A percentile compares a stretch with the other conserved stretches of the same genome.
phyloP scores from a whole-genome alignment of 2,888 invertebrate species.

The Heliconius aoede region DNA sequence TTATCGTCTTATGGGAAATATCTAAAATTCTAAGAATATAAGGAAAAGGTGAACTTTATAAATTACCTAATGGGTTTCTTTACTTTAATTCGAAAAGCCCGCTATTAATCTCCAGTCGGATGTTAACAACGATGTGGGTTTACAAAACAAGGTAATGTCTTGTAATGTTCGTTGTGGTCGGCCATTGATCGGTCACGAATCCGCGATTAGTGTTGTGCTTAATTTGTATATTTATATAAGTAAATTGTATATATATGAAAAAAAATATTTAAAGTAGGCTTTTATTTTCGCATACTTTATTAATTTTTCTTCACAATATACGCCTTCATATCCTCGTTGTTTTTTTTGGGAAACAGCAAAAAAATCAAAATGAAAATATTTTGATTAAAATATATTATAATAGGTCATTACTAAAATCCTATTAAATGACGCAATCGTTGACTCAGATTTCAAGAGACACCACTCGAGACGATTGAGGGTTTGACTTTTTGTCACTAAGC shows the following conservation, averaged over 20 bases:
- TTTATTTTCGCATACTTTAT: too few species aligned
- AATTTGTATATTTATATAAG: neutral
- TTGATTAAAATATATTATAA: neutral
- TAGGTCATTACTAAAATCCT: neutral
- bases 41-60: neutral
- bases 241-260: neutral
- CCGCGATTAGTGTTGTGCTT: slow-evolving; percentile 25
- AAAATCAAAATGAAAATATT: neutral
- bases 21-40: neutral
- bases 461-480: neutral
- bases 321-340: neutral
- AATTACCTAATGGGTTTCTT: slow-evolving; percentile 31
- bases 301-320: neutral
- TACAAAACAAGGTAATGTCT: slow-evolving; percentile 65
- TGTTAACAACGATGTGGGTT: slow-evolving; percentile 36
- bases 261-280: neutral
- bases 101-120: slow-evolving; percentile 43
- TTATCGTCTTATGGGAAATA: neutral
- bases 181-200: slow-evolving; percentile 61
- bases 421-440: neutral
- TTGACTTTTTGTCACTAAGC: neutral
- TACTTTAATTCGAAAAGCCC: slow-evolving; percentile 32
- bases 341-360: neutral
- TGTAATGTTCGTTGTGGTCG: slow-evolving; percentile 58
- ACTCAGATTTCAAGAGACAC: neutral